Base-by-base conservation (phyloP, 1,140 invertebrate species). In the Atopsyche davidsoni region DNA sequence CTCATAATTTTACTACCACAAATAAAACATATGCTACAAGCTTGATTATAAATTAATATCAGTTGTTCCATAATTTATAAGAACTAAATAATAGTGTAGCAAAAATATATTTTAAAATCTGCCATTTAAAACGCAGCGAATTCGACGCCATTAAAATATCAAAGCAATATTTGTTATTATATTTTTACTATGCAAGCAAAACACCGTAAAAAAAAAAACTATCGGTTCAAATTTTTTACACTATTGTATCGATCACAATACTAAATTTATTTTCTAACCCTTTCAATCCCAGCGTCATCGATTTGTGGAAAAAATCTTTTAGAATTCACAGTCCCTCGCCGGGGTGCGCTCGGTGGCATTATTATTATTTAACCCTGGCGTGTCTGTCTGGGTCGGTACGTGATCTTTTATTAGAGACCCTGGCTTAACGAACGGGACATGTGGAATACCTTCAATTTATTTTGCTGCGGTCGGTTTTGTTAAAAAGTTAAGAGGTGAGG, bases 391-490 rank as follows among this genome's bases (percentile, higher is more conserved):
- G 25, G 35, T 24, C 16, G 40, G 47, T 18, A 52, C 57, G 57
- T 58, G 57, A 55, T 53, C 52, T 46, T 46, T 55, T 53, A 47
- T 52, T 55, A 11, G 16, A 43, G 31, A 10, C 39, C n/a, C 38
- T 40, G 38, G 53, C 57, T 58, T 55, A 48, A 55, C 52, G 53
- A 57, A 57, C 35, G 45, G 38, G 11, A 23, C 49, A 49, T 58
- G 14, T 19, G 34, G 31, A 23, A 42, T 53, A 21, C 25, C 35
- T 36, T 35, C 14, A 4, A 53, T 46, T 58, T 53, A 53, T 56
- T 40, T 52, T 25, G 36, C 44, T 58, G 56, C 41, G 56, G 56
- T 58, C 47, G 56, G 54, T 58, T 58, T 58, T 51, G 51, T 45
- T 32, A 21, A 42, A 47, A 51, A 46, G 51, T 48, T 51, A 58